Base-by-base conservation (phyloP, 2,797 vertebrate species). In the Fratercula arctica region DNA sequence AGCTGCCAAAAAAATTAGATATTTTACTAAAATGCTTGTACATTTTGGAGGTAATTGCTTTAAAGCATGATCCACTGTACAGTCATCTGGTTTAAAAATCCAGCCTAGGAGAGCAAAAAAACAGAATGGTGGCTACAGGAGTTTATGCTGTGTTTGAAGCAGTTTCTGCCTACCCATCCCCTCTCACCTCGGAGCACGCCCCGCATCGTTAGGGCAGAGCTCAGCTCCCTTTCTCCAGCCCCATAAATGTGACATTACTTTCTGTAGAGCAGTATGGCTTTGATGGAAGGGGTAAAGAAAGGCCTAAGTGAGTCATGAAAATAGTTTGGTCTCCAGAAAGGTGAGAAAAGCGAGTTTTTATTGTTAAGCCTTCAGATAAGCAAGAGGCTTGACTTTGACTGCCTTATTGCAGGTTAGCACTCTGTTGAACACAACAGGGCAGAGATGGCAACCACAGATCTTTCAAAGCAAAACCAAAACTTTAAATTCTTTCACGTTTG, bases 401-500 rank as follows among this genome's bases (percentile, higher is more conserved):
- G 26, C 24, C 35, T 43, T 43, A 37, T 41, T 54, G 48, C 39
- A 73, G 45, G 28, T 60, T 67, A 63, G 23, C 4, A 8, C 29
- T 90, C 16, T 79, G 61, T 53, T 87, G 72, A 83, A 72, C 39
- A 11, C 35, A 78, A 25, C 21, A 78, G 74, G 74, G 33, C 78
- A 77, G 33, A 89, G 29, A 29, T 0, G 1, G 80, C 48, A 76
- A 41, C 25, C 24, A 39, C 24, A 43, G 50, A 20, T 29, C 57
- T 81, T 93, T 63, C 29, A 68, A 93, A 85, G 75, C 23, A 70
- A 72, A 75, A 64, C 0, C 28, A 85, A 91, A 24, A 70, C 28
- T 87, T 85, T 28, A 78, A 26, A 64, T 78, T 60, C 85, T 91
- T 94, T 89, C n/a, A 85, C 56, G 51, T 80, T 59, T 11, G 5